Evolutionary conservation across 2,888 invertebrate genomes (phyloP), one percentile per base, ranked within the genome.

Genomic region (Gortyna flavago): DNA sequence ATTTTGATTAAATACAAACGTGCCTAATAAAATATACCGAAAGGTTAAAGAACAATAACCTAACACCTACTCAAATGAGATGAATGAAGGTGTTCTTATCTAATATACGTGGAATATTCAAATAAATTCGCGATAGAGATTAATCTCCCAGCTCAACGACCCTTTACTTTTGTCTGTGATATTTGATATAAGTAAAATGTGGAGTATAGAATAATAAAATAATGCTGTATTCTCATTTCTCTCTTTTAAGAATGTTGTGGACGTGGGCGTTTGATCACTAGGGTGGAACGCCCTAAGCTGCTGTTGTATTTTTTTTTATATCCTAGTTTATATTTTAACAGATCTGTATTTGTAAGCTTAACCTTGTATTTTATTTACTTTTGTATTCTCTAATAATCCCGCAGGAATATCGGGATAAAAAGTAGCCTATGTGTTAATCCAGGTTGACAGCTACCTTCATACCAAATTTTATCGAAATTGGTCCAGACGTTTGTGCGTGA

Each of bases 161-260:
- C 82, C 65, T 81, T 79, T 57, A 44, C 68, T 61, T 77, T 73
- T 32, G 75, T 32, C 41, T 65, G 57, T 75, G 48, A 41, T 51
- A 79, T 75, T 81, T 57, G 29, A 73, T 78, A 65, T 57, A 57
- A 44, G 32, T 48, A 51, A n/a, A 74, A 74, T 65, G 21, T 32
- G 11, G 35, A 48, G n/a, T 59, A 65, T 38, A n/a, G 16, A n/a
- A 54, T 57, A 74, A 65, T 80, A 25, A 62, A 70, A 35, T 62
- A 57, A 57, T 25, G 38, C 64, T 72, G 18, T 32, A n/a, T 51
- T 65, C 41, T 61, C 18, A 1, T 79, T 69, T 48, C 3, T 64
- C 16, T 64, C 48, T 64, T 74, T 65, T 32, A n/a, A 48, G 21
- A 32, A 64, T 35, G 16, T 48, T 29, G 21, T 48, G 3, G 2